Percentiles rank a stretch among this genome's conserved stretches.
phyloP scores from a whole-genome alignment of 2,113 vertebrate species.

The Orycteropus afer region DNA sequence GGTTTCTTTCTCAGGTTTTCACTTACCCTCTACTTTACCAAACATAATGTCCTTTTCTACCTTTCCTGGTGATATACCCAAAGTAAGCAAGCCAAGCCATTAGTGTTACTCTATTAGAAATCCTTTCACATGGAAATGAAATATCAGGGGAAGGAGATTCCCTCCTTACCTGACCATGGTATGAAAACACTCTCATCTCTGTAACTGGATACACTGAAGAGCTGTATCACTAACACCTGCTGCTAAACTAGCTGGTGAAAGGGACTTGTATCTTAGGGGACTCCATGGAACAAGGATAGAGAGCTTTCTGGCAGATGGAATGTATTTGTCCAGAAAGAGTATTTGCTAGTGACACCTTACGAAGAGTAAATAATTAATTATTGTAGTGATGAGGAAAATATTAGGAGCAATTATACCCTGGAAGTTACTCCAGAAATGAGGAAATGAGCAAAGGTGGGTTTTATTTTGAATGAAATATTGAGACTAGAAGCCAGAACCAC shows the following conservation, averaged over 20 bases:
- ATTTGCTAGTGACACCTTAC: slow-evolving; percentile 16
- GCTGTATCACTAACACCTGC: slow-evolving; percentile 26
- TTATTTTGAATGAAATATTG: slow-evolving; percentile 47
- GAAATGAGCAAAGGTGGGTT: neutral
- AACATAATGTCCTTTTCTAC: neutral
- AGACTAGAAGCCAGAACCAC: slow-evolving; percentile 27
- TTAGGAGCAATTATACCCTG: neutral
- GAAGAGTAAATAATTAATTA: slow-evolving; percentile 63
- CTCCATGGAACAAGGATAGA: slow-evolving; percentile 51
- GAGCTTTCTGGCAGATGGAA: slow-evolving; percentile 41
- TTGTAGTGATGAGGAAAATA: slow-evolving; percentile 6
- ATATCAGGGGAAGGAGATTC: neutral
- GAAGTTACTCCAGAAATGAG: slow-evolving; percentile 23
- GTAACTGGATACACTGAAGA: neutral
- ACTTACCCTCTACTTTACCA: neutral
- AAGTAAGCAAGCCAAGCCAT: neutral
- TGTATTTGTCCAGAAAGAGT: slow-evolving; percentile 60
- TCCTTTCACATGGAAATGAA: neutral
- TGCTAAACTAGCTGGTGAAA: slow-evolving; percentile 2
- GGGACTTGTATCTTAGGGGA: neutral
- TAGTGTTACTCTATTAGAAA: neutral
- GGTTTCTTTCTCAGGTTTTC: neutral
- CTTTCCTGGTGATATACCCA: too few relatives aligned
- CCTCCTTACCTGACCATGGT: neutral
- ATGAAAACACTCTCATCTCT: neutral